Conservation (phyloP, 2,113 vertebrate species). For the Campylorhamphus procurvoides region DNA sequence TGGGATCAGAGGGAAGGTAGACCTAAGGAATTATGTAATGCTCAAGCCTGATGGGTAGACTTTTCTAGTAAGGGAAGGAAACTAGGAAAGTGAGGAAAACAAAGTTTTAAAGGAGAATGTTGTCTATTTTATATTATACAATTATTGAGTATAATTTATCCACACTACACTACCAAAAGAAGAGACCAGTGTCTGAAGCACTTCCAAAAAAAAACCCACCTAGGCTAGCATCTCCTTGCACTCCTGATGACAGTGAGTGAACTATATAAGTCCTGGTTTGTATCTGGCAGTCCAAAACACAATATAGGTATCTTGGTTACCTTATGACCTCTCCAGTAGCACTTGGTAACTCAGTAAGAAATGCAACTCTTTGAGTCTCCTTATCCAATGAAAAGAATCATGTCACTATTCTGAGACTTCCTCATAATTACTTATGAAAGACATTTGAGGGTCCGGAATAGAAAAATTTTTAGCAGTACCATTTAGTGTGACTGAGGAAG, state of each 20-base stretch:
- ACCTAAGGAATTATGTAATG: background rate
- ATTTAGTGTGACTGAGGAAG: background rate
- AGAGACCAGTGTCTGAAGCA: background rate
- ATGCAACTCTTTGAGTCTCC: background rate
- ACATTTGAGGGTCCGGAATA: background rate
- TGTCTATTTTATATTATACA: background rate
- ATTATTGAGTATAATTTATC: background rate
- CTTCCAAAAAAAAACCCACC: background rate
- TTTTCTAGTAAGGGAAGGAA: background rate
- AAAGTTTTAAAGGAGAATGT: background rate
- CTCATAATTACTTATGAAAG: background rate
- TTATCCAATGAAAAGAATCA: background rate
- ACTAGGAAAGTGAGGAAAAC: background rate
- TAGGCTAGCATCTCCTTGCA: background rate
- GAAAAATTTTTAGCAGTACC: background rate
- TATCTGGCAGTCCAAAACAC: background rate
- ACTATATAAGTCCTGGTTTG: background rate
- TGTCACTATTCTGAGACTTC: background rate
- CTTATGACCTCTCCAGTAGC: background rate
- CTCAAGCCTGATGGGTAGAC: background rate
- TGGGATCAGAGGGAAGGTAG: background rate
- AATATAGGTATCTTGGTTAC: background rate
- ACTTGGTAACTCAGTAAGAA: background rate
- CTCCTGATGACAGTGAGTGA: background rate
- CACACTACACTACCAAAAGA: background rate